phyloP scores from a whole-genome alignment of 2,113 vertebrate genomes.

The Pelecanus crispus region DNA sequence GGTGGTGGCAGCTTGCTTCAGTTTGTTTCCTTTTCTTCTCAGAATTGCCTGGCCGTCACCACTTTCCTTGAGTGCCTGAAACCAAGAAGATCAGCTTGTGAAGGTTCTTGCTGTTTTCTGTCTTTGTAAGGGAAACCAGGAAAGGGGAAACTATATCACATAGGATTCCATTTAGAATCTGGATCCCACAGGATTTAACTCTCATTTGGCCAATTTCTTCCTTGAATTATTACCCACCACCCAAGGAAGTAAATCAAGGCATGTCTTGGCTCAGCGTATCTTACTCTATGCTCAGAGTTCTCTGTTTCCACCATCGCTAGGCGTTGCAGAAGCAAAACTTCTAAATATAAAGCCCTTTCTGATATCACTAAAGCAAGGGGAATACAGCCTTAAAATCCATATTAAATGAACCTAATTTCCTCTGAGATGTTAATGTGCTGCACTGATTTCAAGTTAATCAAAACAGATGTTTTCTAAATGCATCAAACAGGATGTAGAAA shows the following conservation, averaged over 20 bases:
- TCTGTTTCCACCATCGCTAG: rapidly evolving
- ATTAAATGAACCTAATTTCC: conserved; percentile 58
- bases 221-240: not conserved
- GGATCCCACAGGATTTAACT: not conserved
- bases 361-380: not conserved
- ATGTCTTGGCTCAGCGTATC: not conserved
- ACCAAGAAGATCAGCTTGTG: not conserved
- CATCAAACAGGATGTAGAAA: conserved; percentile 64
- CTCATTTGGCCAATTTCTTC: not conserved
- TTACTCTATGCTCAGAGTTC: not conserved
- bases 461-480: conserved; percentile 56
- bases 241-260: not conserved
- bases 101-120: not conserved
- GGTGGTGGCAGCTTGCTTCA: not conserved
- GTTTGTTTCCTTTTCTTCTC: not conserved
- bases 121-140: not conserved
- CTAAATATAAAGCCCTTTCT: not conserved
- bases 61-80: not conserved
- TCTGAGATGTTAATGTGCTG: conserved; percentile 34
- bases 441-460: conserved; percentile 58
- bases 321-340: not conserved
- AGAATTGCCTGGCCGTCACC: not conserved
- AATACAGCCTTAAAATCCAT: conserved; percentile 10
- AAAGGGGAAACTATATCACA: not conserved
- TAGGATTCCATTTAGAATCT: not conserved